These are phyloP conservation scores for Theonella swinhoei DNA, from an alignment of 37 sponge, comb jelly and placozoan genomes.

Conservation along the genomic window DNA sequence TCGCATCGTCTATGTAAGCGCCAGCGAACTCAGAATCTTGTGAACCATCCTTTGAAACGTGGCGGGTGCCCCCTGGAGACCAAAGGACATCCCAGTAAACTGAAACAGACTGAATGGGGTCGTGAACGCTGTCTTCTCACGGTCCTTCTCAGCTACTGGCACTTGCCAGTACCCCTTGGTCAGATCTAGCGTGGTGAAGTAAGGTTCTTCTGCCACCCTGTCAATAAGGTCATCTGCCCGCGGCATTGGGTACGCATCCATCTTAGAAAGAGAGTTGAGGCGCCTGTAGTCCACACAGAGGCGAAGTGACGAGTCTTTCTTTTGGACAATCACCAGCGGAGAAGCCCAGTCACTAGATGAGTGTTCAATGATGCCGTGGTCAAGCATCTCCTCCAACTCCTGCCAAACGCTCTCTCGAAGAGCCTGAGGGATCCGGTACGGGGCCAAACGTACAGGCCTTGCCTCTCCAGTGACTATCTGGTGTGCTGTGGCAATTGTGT, in stretches of 20 bases:
- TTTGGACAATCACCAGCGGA: not conserved
- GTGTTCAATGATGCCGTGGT: too few relatives aligned
- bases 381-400: too few relatives aligned
- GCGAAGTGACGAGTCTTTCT: not conserved
- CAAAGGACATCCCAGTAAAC: constrained; percentile 59
- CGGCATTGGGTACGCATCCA: constrained; percentile 62
- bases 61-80: too few relatives aligned
- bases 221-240: constrained; percentile 49
- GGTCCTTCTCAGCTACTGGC: constrained; percentile 20
- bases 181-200: constrained; percentile 50
- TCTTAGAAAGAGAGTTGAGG: constrained; percentile 29
- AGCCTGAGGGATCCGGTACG: constrained; percentile 29
- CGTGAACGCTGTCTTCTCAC: constrained; percentile 31
- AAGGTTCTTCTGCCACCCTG: constrained; percentile 24
- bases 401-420: too few relatives aligned
- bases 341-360: too few relatives aligned
- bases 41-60: too few relatives aligned
- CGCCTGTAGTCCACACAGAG: constrained; percentile 31
- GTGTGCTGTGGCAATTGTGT: not conserved
- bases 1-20: constrained; percentile 55
- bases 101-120: constrained; percentile 45
- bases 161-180: too few relatives aligned
- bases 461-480: constrained; percentile 27
- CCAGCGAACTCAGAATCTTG: too few relatives aligned
- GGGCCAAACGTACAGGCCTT: constrained; percentile 10